Percentiles rank a stretch among this genome's conserved stretches.
These are phyloP conservation scores for Hemiprocne comata DNA, from an alignment of 2,113 vertebrate species.

Conservation along the genomic window DNA sequence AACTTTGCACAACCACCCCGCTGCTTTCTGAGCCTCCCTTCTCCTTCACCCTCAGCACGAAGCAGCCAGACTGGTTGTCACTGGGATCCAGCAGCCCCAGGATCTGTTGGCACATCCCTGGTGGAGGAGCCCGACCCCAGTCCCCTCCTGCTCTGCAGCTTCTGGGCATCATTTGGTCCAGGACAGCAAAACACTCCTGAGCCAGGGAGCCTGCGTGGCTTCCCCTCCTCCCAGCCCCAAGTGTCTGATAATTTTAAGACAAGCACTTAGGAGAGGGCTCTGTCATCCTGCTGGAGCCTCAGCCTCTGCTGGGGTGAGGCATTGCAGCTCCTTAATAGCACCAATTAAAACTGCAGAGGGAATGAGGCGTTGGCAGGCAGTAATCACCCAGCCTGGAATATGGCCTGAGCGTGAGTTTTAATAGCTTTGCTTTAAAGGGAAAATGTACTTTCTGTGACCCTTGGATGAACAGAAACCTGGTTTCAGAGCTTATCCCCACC, in stretches of 20 bases:
- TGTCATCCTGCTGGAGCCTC: not conserved
- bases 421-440: not conserved
- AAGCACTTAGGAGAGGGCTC: not conserved
- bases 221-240: not conserved
- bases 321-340: not conserved
- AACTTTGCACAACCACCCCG: not conserved
- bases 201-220: not conserved
- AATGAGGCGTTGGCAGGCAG: not conserved
- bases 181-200: not conserved
- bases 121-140: accelerated
- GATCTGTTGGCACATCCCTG: not conserved
- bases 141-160: not conserved
- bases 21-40: not conserved
- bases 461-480: not conserved
- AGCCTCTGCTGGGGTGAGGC: not conserved
- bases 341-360: not conserved
- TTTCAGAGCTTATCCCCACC: not conserved
- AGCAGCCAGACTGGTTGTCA: not conserved
- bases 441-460: not conserved
- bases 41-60: not conserved
- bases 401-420: not conserved
- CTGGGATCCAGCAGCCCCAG: not conserved
- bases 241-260: not conserved
- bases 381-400: not conserved
- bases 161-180: not conserved